Conservation (phyloP, 2,113 vertebrate genomes). For the Leiothrix lutea region DNA sequence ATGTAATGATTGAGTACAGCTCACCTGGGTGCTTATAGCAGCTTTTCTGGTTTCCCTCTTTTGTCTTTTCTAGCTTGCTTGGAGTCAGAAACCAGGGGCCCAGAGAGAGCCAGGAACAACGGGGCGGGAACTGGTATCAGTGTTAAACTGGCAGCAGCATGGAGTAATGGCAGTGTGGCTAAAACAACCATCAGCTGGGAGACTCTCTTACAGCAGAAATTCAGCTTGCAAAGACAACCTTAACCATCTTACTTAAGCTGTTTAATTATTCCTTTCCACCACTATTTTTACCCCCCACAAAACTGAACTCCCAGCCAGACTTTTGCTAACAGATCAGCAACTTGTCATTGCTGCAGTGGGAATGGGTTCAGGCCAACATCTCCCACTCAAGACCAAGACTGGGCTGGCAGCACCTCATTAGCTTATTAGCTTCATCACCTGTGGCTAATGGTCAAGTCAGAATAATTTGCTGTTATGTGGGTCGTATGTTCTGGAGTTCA, state of each 20-base stretch:
- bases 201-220: neutral
- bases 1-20: neutral
- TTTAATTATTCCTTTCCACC: neutral
- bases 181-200: neutral
- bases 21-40: neutral
- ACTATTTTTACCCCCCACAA: neutral
- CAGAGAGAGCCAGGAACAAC: neutral
- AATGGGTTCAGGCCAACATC: neutral
- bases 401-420: neutral
- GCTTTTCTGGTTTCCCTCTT: neutral
- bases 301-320: neutral
- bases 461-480: constrained; percentile 54
- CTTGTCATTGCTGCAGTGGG: rapidly evolving
- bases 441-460: constrained; percentile 31
- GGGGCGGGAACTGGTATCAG: rapidly evolving
- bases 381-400: neutral
- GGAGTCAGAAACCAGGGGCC: neutral
- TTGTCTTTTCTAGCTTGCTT: neutral
- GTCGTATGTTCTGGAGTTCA: neutral
- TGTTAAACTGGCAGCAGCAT: neutral
- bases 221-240: neutral
- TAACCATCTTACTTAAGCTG: neutral
- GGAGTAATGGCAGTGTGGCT: neutral
- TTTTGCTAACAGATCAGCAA: neutral
- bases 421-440: constrained; percentile 30